Percentiles rank a stretch among this genome's conserved stretches.
Evolutionary conservation across 1,140 invertebrate species (phyloP).

Genomic region (Danaus melanippus): DNA sequence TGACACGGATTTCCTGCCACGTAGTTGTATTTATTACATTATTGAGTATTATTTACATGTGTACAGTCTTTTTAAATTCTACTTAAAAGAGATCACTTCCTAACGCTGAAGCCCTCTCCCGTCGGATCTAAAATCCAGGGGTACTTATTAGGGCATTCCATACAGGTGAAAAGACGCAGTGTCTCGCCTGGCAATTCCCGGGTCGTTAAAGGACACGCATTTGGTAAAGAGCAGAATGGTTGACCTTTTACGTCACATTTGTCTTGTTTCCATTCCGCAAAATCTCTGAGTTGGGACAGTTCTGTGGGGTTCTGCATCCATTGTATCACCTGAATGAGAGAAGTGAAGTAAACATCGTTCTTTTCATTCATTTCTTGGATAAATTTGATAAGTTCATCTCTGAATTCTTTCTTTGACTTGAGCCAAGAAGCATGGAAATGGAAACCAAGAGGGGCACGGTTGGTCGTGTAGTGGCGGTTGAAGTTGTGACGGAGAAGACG

Average conservation of each 20-base stretch:
- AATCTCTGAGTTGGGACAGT: conserved; percentile 87
- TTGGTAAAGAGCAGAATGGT: conserved; percentile 92
- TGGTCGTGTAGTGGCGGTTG: conserved; percentile 92
- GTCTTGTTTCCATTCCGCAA: conserved; percentile 93
- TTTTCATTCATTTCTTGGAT: conserved; percentile 93
- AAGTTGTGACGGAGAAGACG: conserved; percentile 93
- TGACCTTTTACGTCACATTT: conserved; percentile 96
- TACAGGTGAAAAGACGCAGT: conserved; percentile 92
- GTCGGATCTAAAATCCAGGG: conserved; percentile 96
- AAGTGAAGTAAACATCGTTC: conserved; percentile 96
- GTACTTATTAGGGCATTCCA: conserved; percentile 96
- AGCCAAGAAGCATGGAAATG: conserved; percentile 97
- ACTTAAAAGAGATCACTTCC: conserved; percentile 75
- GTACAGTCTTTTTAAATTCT: conserved; percentile 67
- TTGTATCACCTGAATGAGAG: conserved; percentile 94
- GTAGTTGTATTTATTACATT: conserved; percentile 59
- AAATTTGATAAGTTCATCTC: conserved; percentile 92
- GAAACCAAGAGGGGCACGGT: conserved; percentile 93
- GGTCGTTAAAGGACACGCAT: conserved; percentile 90
- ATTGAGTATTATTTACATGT: conserved; percentile 72
- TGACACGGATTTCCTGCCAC: conserved; percentile 33
- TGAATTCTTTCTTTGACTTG: conserved; percentile 94
- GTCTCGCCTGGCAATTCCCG: conserved; percentile 93
- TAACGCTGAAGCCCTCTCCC: conserved; percentile 91
- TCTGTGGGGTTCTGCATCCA: conserved; percentile 98